phyloP scores from a whole-genome alignment of 92 coral and sea anemone species.

The Heteractis magnifica region DNA sequence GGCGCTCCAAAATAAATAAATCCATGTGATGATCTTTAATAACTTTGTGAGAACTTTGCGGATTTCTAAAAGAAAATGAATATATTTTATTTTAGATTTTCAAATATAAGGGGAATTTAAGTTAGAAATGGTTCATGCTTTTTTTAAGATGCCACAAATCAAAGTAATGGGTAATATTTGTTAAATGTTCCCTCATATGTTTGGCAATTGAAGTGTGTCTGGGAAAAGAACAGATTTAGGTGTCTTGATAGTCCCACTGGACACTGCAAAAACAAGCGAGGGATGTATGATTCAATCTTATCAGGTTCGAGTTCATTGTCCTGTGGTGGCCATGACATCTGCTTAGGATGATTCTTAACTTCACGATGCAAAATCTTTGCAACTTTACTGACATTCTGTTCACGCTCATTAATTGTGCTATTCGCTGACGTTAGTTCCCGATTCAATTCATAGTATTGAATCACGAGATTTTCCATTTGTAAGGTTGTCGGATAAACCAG shows the following conservation, averaged over 20 bases:
- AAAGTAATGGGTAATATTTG: too few species aligned
- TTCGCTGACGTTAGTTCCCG: slow-evolving; percentile 18
- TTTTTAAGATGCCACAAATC: too few species aligned
- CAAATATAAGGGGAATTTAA: too few species aligned
- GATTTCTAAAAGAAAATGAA: too few species aligned
- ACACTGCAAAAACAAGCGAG: slow-evolving; percentile 42
- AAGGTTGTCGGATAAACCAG: slow-evolving; percentile 40
- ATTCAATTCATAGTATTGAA: slow-evolving; percentile 43
- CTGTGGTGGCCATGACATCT: slow-evolving; percentile 67
- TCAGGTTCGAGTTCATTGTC: slow-evolving; percentile 45
- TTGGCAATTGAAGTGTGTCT: too few species aligned
- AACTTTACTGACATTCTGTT: slow-evolving; percentile 28
- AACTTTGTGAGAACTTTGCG: too few species aligned
- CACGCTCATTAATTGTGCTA: slow-evolving; percentile 13
- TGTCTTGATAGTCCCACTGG: slow-evolving; percentile 35
- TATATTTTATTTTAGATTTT: too few species aligned
- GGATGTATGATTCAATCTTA: slow-evolving; percentile 33
- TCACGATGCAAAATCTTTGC: slow-evolving; percentile 38
- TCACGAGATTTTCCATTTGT: slow-evolving; percentile 28
- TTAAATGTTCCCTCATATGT: too few species aligned
- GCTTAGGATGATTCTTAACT: slow-evolving; percentile 45
- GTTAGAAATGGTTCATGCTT: too few species aligned
- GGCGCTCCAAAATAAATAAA: too few species aligned
- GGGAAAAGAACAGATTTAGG: slow-evolving; percentile 45
- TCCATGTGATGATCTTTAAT: too few species aligned